Evolutionary conservation across 2,888 invertebrate species (phyloP), one percentile per base, ranked within the genome.

Genomic region (Nomada ruficornis): DNA sequence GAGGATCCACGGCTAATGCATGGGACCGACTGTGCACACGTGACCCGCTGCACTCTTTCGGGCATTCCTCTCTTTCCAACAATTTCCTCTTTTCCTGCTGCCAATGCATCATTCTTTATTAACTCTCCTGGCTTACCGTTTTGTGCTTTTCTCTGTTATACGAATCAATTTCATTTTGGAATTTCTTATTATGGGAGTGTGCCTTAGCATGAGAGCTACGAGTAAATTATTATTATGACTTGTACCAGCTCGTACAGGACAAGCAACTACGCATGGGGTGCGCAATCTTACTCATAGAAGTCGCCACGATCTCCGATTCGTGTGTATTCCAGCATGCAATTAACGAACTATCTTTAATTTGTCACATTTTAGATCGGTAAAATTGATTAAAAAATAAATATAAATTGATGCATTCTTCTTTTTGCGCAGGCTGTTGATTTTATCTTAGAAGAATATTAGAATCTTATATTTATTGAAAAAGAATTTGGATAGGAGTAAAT

Each of bases 1-100:
- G 55, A 72, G 64, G 73, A 83, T 81, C 65, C 76, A 62, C 76
- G 70, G 77, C 80, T 88, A 87, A 87, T 81, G 81, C 67, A 84
- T 79, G 55, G 76, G 74, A 20, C 59, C 74, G 77, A 52, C 67
- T 77, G 60, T 60, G 79, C 79, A 83, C 87, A 86, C 84, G 81
- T 83, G 83, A 77, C 76, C 81, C 65, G 77, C 74, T 70, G 65
- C 77, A 71, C 67, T 63, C 76, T 71, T 83, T 72, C 75, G 59
- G 76, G 54, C 70, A 76, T 80, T 84, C 82, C 73, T 77, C 79
- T 76, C 67, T 76, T 81, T 74, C 62, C 72, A 57, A 15, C 57
- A 80, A 87, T 84, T 80, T 80, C 64, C 60, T 54, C 73, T 80
- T 62, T 70, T 65, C 64, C 29, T 50, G 20, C 60, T 57, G 55